Evolutionary conservation across 2,797 vertebrate genomes (phyloP), one percentile per base, ranked within the genome.

Genomic region (Trichosurus vulpecula): DNA sequence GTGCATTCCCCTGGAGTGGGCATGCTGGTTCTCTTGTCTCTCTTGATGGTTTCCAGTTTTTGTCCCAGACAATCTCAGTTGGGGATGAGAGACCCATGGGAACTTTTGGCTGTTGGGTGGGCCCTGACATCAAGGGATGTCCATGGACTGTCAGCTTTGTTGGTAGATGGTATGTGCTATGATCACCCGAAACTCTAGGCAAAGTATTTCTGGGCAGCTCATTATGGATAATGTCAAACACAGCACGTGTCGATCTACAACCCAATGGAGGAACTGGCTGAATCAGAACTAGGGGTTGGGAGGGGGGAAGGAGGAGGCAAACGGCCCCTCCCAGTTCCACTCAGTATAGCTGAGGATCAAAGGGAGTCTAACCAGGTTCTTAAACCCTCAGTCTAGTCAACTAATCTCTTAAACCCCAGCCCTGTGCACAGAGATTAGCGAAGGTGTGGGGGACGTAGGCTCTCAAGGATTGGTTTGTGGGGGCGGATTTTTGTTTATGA

Each of bases 391-490:
- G 97, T 92, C 52, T 12, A 29, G 74, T 94, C 41, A 35, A 93
- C n/a, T 93, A 90, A 52, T 8, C 95, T 29, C 95, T 25, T 95
- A 93, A 95, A 98, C 97, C 97, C 98, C 98, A 98, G 81, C 9
- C 74, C 41, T 30, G 0, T 2, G 31, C 31, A 10, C 54, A 2
- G 61, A 47, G 96, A 90, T 96, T 92, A 95, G 95, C 92, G 95
- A 95, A 35, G 51, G 91, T 35, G 94, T 97, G 52, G 95, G 93
- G 61, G 96, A 97, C 97, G 97, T 97, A 96, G 93, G 92, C 96
- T 96, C 95, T 97, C 90, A 41, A 97, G 98, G 96, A 97, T 93
- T 97, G 97, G 98, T 96, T 98, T 93, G 92, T 98, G 97, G 90
- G 93, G 96, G 94, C 54, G 92, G 96, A 97, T 96, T 98, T 97